A percentile compares a stretch with the other conserved stretches of the same genome.
Conservation (phyloP, 2,888 invertebrate species). For the Torymus auratus region DNA sequence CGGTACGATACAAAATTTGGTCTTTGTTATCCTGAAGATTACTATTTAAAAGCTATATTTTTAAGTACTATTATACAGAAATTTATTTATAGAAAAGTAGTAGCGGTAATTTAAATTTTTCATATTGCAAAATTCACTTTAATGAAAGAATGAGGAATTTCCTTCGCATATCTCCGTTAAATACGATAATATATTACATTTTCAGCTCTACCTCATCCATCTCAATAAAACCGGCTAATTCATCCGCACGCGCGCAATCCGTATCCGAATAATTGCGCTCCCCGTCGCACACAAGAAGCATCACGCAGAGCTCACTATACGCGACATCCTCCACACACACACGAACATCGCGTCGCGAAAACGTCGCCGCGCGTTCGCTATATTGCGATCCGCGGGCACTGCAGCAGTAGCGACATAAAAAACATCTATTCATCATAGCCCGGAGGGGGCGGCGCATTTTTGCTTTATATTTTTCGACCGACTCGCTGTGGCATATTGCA, state of each 20-base stretch:
- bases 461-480: slow-evolving; percentile 53
- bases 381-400: slow-evolving; percentile 32
- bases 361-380: slow-evolving; percentile 12
- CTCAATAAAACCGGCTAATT: slow-evolving; percentile 38
- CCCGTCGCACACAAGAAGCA: background rate
- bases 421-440: slow-evolving; percentile 58
- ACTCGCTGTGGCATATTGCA: slow-evolving; percentile 54
- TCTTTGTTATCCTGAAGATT: no score
- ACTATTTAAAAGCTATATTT: no score
- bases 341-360: slow-evolving; percentile 6
- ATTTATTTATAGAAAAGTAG: no score
- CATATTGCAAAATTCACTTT: no score
- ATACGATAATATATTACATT: slow-evolving; percentile 11
- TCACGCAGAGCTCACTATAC: background rate
- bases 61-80: no score
- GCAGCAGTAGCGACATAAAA: slow-evolving; percentile 46
- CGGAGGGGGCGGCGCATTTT: slow-evolving; percentile 27
- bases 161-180: no score
- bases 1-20: background rate
- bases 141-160: no score
- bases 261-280: slow-evolving; percentile 40
- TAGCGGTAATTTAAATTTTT: no score
- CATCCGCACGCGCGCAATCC: background rate
- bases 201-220: slow-evolving; percentile 4
- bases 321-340: no score